Base-by-base conservation (phyloP, 2,113 vertebrate genomes). In the Neogale vison region DNA sequence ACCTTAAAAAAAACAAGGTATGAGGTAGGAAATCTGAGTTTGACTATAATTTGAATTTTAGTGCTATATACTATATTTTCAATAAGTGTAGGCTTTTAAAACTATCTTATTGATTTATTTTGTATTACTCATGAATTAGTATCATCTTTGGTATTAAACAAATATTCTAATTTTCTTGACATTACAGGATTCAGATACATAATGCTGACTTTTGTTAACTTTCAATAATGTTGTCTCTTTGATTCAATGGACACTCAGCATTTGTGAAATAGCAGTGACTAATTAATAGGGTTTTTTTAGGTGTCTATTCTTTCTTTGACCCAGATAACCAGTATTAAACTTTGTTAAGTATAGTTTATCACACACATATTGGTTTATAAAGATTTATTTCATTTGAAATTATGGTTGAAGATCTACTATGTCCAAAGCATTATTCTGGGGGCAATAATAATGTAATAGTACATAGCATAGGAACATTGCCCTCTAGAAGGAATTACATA, bases 161-260 rank as follows among this genome's bases (percentile, higher is more conserved):
- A 55, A 59, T 15, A 34, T 61, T 39, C 10, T 82, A 24, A 31
- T 47, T 97, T 96, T 86, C 26, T 63, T 83, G 17, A 34, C 12
- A 13, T 76, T 85, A 93, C 24, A 94, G 29, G 5, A 89, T 85
- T 95, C 31, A 77, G 2, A 15, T 26, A 8, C 77, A 24, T 0
- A 45, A 6, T 76, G 69, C 17, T 81, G 6, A 74, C 15, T 82
- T 74, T 45, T 4, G 29, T 79, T 87, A 74, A 93, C 13, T 47
- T 94, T 82, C 24, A 65, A 17, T 81, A 74, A n/a, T 23, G 61
- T 85, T 87, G 47, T 90, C 88, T 96, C 55, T 79, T 91, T 85
- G 67, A 85, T 67, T 90, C 81, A 31, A 1, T 55, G 57, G 4
- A 52, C 23, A 76, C 81, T 88, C 18, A 83, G 8, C 26, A 29